Conservation (phyloP, 2,797 vertebrate species). For the Phyllotis vaccarum region DNA sequence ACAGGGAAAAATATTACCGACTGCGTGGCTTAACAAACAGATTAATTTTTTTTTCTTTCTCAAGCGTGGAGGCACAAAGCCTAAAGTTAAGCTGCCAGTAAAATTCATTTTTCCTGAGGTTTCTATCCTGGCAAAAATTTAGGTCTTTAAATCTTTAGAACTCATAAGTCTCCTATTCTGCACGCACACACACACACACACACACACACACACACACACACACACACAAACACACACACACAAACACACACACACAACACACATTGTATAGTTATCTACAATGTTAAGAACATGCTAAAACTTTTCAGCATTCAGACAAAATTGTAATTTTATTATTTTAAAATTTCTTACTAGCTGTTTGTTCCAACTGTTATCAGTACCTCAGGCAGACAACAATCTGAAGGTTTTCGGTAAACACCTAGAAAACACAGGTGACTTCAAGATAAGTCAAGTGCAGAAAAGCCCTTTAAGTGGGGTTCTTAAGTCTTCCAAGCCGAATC, state of each 20-base stretch:
- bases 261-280: neutral
- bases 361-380: neutral
- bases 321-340: neutral
- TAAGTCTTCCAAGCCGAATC: neutral
- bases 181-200: neutral
- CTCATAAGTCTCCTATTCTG: neutral
- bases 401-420: neutral
- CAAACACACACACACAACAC: no score
- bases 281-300: neutral
- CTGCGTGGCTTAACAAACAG: neutral
- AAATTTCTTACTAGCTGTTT: neutral
- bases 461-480: neutral
- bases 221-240: neutral
- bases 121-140: neutral
- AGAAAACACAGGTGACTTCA: neutral
- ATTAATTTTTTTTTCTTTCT: neutral
- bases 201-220: neutral
- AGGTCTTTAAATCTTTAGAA: slow-evolving; percentile 4
- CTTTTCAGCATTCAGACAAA: neutral
- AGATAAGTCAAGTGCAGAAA: neutral
- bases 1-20: neutral
- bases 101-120: neutral
- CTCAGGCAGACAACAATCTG: neutral
- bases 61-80: neutral
- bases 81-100: neutral